Evolutionary conservation across 2,797 vertebrate species (phyloP).

Genomic region (Gallinago stenura): DNA sequence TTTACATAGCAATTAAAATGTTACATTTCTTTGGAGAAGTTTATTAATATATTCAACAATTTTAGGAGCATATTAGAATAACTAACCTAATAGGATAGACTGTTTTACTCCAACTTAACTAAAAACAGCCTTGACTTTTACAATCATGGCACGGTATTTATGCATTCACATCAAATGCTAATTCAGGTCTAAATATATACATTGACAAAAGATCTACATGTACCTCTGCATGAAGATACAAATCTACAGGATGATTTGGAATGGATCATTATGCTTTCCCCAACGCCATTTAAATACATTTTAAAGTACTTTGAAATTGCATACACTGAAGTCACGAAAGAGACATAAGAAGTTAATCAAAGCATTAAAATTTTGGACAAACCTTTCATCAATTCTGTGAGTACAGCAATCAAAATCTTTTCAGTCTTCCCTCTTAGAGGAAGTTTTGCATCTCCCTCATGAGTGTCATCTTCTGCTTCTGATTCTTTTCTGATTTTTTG

Average conservation of each 20-base stretch:
- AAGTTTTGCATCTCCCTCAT: not conserved
- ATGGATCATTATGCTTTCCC: not conserved
- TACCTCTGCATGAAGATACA: not conserved
- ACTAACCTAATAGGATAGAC: not conserved
- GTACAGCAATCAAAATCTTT: not conserved
- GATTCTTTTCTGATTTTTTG: not conserved
- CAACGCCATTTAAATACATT: not conserved
- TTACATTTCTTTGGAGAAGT: not conserved
- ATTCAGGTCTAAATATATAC: not conserved
- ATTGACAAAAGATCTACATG: not conserved
- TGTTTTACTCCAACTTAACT: not conserved
- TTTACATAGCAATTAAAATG: not conserved
- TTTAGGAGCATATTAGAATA: not conserved
- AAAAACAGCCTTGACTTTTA: not conserved
- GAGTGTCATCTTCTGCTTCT: not conserved
- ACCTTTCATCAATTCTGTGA: not conserved
- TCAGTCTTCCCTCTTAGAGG: not conserved
- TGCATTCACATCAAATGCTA: not conserved
- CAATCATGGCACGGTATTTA: not conserved
- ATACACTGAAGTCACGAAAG: not conserved
- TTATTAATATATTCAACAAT: not conserved
- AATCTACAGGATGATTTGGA: not conserved
- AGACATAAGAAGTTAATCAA: not conserved
- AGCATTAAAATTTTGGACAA: not conserved
- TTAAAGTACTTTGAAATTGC: not conserved